These are phyloP conservation scores for Geotrypetes seraphini DNA, from an alignment of 2,797 vertebrate species.

Conservation along the genomic window DNA sequence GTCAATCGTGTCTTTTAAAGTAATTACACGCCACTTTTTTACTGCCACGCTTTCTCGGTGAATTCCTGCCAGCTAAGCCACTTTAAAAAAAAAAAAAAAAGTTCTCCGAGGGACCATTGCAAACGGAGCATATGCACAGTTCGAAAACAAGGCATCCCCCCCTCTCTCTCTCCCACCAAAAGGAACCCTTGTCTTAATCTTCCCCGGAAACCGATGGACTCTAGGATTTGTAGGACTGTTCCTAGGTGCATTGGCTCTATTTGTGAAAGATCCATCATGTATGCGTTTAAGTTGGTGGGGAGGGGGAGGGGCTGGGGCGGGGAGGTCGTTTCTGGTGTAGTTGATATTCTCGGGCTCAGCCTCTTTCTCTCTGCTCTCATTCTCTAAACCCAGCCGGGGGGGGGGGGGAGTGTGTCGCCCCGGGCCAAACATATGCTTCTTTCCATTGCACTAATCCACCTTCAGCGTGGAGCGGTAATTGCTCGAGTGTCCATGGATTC, in stretches of 20 bases:
- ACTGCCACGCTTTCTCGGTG: background rate
- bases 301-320: slow-evolving; percentile 29
- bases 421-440: slow-evolving; percentile 99
- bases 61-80: background rate
- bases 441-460: slow-evolving; percentile 99
- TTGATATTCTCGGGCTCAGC: slow-evolving; percentile 82
- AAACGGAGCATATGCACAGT: background rate
- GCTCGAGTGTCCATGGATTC: slow-evolving; percentile 97
- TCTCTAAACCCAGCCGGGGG: slow-evolving; percentile 95
- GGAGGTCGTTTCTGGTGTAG: slow-evolving; percentile 54
- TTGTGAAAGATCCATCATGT: too few species aligned
- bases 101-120: background rate
- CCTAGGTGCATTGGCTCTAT: too few species aligned
- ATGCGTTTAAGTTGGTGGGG: too few species aligned
- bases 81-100: too few species aligned
- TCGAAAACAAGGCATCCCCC: background rate
- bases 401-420: slow-evolving; percentile 94
- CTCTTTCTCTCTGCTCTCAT: slow-evolving; percentile 70
- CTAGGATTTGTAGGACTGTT: too few species aligned
- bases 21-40: background rate
- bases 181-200: background rate
- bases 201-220: too few species aligned
- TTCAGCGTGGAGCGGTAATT: slow-evolving; percentile 99
- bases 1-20: background rate
- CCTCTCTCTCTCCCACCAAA: too few species aligned